phyloP scores from a whole-genome alignment of 2,797 vertebrate genomes.

The Heteromormyrus szaboi region DNA sequence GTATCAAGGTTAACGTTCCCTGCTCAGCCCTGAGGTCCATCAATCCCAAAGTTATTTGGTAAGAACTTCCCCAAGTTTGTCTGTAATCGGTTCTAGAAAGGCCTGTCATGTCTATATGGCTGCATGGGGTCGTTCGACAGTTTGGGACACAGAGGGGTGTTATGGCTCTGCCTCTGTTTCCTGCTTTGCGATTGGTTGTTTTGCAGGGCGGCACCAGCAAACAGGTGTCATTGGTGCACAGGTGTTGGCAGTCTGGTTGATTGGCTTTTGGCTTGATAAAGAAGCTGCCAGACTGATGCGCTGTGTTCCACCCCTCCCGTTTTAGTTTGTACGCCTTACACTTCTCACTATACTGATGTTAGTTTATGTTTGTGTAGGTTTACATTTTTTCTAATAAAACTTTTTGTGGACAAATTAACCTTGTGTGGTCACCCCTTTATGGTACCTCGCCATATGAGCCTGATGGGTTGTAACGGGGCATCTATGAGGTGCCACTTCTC shows the following conservation, averaged over 20 bases:
- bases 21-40: not conserved
- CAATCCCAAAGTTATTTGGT: not conserved
- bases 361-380: not conserved
- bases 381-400: not conserved
- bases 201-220: not conserved
- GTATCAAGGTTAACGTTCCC: not conserved
- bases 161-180: not conserved
- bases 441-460: not conserved
- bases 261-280: not conserved
- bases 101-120: not conserved
- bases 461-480: not conserved
- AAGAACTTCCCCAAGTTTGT: not conserved
- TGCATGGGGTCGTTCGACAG: not conserved
- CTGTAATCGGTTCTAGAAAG: not conserved
- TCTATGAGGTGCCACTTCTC: not conserved
- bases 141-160: not conserved
- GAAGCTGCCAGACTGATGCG: not conserved
- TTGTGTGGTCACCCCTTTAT: not conserved
- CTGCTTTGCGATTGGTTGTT: not conserved
- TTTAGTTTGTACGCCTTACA: not conserved
- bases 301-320: not conserved
- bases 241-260: not conserved
- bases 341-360: not conserved
- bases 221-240: not conserved
- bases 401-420: not conserved